phyloP scores from a whole-genome alignment of 2,113 vertebrate species.

The Corydoras maculifer region DNA sequence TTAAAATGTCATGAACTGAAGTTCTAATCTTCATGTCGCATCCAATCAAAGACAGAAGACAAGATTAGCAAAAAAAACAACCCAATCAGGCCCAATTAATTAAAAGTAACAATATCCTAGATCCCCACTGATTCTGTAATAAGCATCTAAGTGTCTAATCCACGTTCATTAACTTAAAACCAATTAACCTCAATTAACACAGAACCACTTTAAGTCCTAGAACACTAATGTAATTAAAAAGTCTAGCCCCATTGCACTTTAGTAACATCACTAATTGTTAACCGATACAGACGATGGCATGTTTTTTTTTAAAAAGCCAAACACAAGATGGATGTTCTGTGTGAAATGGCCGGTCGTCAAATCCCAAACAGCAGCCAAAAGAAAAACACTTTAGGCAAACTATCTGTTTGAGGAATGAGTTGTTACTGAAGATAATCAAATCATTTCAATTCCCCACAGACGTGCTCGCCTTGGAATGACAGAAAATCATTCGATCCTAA shows the following conservation, averaged over 20 bases:
- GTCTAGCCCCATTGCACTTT: too few relatives aligned
- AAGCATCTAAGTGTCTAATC: slow-evolving; percentile 1
- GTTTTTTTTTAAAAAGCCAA: neutral
- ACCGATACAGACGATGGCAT: neutral
- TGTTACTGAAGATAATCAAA: neutral
- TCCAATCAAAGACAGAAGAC: slow-evolving; percentile 2
- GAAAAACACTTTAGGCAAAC: too few relatives aligned
- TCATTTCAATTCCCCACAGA: neutral
- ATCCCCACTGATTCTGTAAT: neutral
- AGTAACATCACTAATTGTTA: neutral
- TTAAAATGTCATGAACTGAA: too few relatives aligned
- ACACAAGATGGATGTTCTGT: neutral
- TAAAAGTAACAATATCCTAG: slow-evolving; percentile 1
- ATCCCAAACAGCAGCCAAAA: neutral
- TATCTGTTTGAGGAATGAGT: too few relatives aligned
- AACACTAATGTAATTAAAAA: neutral
- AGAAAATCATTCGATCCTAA: too few relatives aligned
- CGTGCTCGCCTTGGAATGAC: too few relatives aligned
- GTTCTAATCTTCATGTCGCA: neutral
- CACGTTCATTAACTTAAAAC: neutral
- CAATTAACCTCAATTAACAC: slow-evolving; percentile 24
- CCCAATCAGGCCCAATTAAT: neutral
- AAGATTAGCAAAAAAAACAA: neutral
- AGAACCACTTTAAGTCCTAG: neutral
- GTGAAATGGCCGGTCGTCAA: neutral